Evolutionary conservation across 2,797 vertebrate genomes (phyloP), one percentile per base, ranked within the genome.

Genomic region (Xerus rutilus): DNA sequence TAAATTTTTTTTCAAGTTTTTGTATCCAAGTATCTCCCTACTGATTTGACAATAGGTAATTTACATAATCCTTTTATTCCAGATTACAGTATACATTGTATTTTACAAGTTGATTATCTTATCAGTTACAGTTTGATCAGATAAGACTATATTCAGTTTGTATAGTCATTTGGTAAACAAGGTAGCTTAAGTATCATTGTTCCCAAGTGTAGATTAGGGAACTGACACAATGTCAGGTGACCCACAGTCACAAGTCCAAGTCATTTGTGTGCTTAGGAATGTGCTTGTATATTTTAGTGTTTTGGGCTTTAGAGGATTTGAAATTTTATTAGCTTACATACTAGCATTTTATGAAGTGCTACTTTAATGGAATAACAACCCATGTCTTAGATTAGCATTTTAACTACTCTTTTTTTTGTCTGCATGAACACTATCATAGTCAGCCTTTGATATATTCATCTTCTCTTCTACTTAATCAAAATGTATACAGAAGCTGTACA

Each of bases 291-390:
- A 86, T 91, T 89, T 96, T 81, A 85, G 67, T 70, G 43, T n/a
- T 92, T 74, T 4, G 65, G 76, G 52, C 86, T 97, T 93, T 88
- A 92, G 57, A 82, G 62, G 85, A 95, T 72, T 95, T 91, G 91
- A 96, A 93, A 93, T 95, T 88, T 85, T 79, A 77, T 93, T 95
- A 95, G 74, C 35, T 95, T 72, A 57, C 7, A 2, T 93, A 86
- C 62, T 65, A 87, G 62, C 57, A 89, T 52, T 96, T 95, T 95
- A 93, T 87, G 74, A 95, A 94, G 70, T 83, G n/a, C 45, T 86
- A 9, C 77, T 76, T 92, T 96, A 98, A 97, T 96, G 97, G 89
- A 96, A 94, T 92, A 92, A 97, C 89, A 96, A 85, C 89, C 32
- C 85, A 3, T 89, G 74, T 97, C n/a, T 96, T 78, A 79, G 14